Percentiles rank a stretch among this genome's conserved stretches.
These are phyloP conservation scores for Semnornis frantzii DNA, from an alignment of 2,113 vertebrate genomes.

Conservation along the genomic window DNA sequence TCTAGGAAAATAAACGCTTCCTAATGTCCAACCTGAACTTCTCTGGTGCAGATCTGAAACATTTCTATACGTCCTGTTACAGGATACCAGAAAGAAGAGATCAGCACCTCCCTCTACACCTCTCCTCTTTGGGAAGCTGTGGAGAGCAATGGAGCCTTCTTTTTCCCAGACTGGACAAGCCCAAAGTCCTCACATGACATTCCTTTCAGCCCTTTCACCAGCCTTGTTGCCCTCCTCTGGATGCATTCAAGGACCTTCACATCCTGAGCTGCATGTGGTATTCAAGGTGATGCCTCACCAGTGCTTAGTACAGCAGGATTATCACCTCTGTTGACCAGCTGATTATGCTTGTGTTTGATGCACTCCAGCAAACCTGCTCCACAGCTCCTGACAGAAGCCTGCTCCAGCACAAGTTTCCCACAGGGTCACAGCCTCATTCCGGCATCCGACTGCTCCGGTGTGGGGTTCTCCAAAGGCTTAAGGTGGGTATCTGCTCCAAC, in stretches of 20 bases:
- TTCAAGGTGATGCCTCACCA: neutral
- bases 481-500: neutral
- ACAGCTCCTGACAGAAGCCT: neutral
- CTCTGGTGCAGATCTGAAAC: no score
- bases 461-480: neutral
- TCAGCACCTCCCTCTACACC: neutral
- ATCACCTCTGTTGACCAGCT: neutral
- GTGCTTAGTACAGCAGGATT: neutral
- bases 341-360: no score
- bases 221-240: neutral
- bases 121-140: no score
- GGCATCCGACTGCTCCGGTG: neutral
- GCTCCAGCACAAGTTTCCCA: no score
- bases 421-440: no score
- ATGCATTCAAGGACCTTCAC: neutral
- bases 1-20: no score
- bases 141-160: neutral
- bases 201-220: neutral
- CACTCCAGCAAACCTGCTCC: no score
- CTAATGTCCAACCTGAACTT: no score
- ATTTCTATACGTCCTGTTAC: neutral
- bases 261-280: no score
- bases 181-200: neutral
- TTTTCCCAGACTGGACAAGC: no score
- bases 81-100: no score